Evolutionary conservation across 2,797 vertebrate genomes (phyloP), one percentile per base, ranked within the genome.

Genomic region (Meda fulgida): DNA sequence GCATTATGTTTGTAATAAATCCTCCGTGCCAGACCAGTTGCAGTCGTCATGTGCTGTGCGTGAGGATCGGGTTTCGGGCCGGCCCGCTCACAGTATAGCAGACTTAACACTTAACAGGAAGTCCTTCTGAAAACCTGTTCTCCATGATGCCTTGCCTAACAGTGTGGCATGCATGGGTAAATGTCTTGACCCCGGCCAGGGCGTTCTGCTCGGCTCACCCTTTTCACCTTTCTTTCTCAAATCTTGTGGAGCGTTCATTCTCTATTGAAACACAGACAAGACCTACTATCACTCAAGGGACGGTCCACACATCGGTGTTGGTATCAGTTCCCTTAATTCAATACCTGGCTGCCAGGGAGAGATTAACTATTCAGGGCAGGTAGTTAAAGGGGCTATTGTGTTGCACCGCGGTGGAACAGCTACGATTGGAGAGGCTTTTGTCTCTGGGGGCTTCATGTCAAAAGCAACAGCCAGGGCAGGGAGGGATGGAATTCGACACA

Each of bases 361-460:
- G 91, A 95, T 95, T 94, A 95, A 94, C 93, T 94, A 95, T 95
- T 94, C 92, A 94, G 89, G 90, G 92, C 94, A 95, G 94, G 94
- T 95, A 93, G 94, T 93, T 94, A 93, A 93, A 94, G 93, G n/a
- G 85, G 89, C 93, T 93, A 95, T 96, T 95, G 93, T 95, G 92
- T 95, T 93, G 89, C 93, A 94, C 65, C 84, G 89, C 89, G 92
- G 90, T 92, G 91, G 92, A 88, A 80, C 93, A 89, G 91, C 92
- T 93, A 93, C 88, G 91, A 93, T 91, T 91, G 92, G 91, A 91
- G 91, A 91, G 88, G 91, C 89, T 83, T 92, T 93, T 94, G 93
- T 94, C 93, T 92, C 91, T 90, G 90, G 87, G 89, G 89, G 91
- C 85, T 88, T 85, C 85, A 70, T 90, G 90, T 91, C 91, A 92